Evolutionary conservation across 2,797 vertebrate genomes (phyloP).

Genomic region (Galagoides demidoff): DNA sequence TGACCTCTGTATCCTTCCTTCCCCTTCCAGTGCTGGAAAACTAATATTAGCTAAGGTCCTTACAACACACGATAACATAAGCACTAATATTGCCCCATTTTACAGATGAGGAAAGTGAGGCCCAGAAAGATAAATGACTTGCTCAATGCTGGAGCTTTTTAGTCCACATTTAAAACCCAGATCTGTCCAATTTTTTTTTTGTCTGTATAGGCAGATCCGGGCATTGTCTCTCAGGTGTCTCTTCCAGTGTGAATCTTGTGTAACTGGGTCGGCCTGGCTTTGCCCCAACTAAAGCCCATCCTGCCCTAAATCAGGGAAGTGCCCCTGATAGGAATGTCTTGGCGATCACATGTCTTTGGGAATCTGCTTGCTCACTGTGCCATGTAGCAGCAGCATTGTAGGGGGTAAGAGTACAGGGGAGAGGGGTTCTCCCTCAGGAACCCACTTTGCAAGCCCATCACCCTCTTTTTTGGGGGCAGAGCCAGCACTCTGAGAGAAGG

Average conservation of each 20-base stretch:
- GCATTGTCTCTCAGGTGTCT: neutral
- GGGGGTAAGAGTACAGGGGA: neutral
- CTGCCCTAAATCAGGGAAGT: conserved; percentile 59
- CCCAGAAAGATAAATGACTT: conserved; percentile 20
- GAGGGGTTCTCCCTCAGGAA: neutral
- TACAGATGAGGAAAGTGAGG: conserved; percentile 2
- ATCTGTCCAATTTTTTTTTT: neutral
- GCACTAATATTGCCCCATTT: neutral
- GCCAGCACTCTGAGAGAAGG: neutral
- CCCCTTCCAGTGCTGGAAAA: neutral
- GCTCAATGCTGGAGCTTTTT: neutral
- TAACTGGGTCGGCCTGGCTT: neutral
- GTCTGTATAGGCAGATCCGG: neutral
- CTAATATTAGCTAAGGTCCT: neutral
- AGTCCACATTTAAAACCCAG: conserved; percentile 28
- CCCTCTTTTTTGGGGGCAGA: neutral
- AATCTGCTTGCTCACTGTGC: neutral
- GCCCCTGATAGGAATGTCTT: neutral
- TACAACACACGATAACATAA: neutral
- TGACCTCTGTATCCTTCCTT: neutral
- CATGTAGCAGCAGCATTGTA: rapidly evolving
- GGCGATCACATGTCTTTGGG: neutral
- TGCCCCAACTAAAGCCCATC: conserved; percentile 17
- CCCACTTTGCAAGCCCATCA: neutral
- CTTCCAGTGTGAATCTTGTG: neutral